Evolutionary conservation across 2,888 invertebrate genomes (phyloP).

Genomic region (Seira ritae): DNA sequence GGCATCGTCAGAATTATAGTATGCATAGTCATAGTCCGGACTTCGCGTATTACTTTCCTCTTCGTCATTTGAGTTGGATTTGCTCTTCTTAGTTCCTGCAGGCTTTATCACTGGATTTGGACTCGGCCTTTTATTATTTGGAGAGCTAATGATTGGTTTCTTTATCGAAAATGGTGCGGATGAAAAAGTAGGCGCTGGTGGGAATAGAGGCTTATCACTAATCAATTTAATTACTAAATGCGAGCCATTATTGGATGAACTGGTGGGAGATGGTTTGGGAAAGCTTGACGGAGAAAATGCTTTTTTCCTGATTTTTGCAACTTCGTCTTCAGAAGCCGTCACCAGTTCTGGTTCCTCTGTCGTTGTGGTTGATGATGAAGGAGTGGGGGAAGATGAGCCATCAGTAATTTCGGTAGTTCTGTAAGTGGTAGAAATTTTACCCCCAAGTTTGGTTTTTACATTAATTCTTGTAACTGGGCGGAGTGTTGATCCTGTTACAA

Average conservation of each 20-base stretch:
- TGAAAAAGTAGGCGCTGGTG: background rate
- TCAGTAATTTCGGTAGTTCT: constrained; percentile 47
- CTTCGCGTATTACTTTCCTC: constrained; percentile 61
- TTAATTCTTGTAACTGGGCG: constrained; percentile 65
- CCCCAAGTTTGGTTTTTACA: constrained; percentile 62
- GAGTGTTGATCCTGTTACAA: constrained; percentile 60
- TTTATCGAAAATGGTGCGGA: constrained; percentile 45
- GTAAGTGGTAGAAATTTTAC: constrained; percentile 43
- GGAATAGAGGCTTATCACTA: constrained; percentile 32
- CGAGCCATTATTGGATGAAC: constrained; percentile 21
- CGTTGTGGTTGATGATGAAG: constrained; percentile 53
- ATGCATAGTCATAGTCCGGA: constrained; percentile 72
- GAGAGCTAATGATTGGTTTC: constrained; percentile 35
- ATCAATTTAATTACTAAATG: constrained; percentile 50
- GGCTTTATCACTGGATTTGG: background rate
- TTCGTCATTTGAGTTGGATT: background rate
- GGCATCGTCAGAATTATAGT: constrained; percentile 71
- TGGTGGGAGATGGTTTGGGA: constrained; percentile 10
- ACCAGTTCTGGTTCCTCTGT: constrained; percentile 67
- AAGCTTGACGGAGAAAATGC: background rate
- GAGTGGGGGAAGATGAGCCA: constrained; percentile 41
- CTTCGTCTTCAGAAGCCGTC: constrained; percentile 66
- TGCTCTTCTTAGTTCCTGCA: background rate
- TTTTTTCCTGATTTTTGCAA: constrained; percentile 4
- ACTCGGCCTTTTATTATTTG: constrained; percentile 24